Percentiles rank a stretch among this genome's conserved stretches.
These are phyloP conservation scores for Xylota segnis DNA, from an alignment of 2,888 invertebrate genomes.

Conservation along the genomic window DNA sequence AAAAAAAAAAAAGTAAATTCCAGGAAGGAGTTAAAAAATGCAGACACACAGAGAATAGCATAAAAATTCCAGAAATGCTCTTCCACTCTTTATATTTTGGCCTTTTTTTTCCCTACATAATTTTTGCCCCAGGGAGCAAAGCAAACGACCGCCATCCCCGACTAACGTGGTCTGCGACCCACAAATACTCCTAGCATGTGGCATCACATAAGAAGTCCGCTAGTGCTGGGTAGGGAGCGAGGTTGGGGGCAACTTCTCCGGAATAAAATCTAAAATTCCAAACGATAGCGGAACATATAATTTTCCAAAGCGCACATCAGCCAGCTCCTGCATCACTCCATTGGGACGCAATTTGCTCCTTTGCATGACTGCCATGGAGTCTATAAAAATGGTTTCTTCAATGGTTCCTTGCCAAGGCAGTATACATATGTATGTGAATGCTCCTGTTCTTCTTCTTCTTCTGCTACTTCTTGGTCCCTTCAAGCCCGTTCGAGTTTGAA, in stretches of 20 bases:
- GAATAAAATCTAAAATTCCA: slow-evolving; percentile 76
- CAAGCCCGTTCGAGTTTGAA: slow-evolving; percentile 22
- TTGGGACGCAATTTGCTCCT: slow-evolving; percentile 76
- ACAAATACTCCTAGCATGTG: slow-evolving; percentile 55
- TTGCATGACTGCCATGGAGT: slow-evolving; percentile 70
- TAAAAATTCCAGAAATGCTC: slow-evolving; percentile 72
- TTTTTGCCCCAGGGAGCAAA: slow-evolving; percentile 55
- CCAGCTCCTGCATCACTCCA: slow-evolving; percentile 73
- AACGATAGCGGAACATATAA: slow-evolving; percentile 76
- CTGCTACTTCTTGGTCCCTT: not conserved
- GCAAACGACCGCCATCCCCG: slow-evolving; percentile 49
- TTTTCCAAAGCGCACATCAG: slow-evolving; percentile 73
- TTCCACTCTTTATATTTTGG: slow-evolving; percentile 22
- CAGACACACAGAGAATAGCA: slow-evolving; percentile 72
- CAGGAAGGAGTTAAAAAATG: slow-evolving; percentile 68
- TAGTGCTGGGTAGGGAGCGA: not conserved
- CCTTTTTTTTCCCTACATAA: slow-evolving; percentile 36
- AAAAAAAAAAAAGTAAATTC: slow-evolving; percentile 1
- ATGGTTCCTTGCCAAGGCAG: slow-evolving; percentile 33
- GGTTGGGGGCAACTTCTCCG: slow-evolving; percentile 21
- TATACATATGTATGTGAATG: slow-evolving; percentile 15
- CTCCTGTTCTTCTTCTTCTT: not conserved
- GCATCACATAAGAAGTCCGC: not conserved
- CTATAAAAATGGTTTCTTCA: slow-evolving; percentile 70
- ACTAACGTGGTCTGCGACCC: slow-evolving; percentile 63